Evolutionary conservation across 2,888 invertebrate genomes (phyloP).

Genomic region (Thera britannica): DNA sequence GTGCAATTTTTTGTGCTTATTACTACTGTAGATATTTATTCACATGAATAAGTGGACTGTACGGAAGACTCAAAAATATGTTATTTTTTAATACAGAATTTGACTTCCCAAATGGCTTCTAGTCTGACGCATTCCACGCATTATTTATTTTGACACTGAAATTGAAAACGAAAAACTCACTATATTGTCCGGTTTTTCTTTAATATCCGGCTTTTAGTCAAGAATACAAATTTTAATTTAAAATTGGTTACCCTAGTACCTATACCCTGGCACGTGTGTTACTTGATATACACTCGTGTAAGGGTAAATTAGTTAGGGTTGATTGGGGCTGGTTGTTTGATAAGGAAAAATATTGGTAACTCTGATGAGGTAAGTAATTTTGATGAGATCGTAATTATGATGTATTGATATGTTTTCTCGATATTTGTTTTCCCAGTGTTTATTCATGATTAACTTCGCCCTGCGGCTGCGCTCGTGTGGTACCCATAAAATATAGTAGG

Average conservation of each 20-base stretch:
- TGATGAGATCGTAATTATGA: conserved; percentile 16
- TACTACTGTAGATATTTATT: too few relatives aligned
- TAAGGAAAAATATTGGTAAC: conserved; percentile 20
- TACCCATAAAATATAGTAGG: too few relatives aligned
- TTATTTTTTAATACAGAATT: too few relatives aligned
- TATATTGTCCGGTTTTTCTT: background rate
- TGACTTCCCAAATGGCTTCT: too few relatives aligned
- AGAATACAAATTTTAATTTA: background rate
- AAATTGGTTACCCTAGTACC: conserved; percentile 25
- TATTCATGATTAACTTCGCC: background rate
- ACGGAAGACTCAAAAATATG: too few relatives aligned
- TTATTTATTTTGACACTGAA: background rate
- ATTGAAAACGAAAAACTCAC: background rate
- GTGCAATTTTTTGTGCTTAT: too few relatives aligned
- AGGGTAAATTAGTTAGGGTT: conserved; percentile 36
- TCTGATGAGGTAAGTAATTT: conserved; percentile 4
- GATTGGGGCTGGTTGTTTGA: conserved; percentile 19
- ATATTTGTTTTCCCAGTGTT: conserved; percentile 2
- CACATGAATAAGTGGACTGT: too few relatives aligned
- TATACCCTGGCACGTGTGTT: conserved; percentile 38
- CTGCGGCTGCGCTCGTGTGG: too few relatives aligned
- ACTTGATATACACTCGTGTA: conserved; percentile 34
- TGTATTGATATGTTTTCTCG: background rate
- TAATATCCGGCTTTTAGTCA: background rate
- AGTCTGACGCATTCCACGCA: too few relatives aligned